Percentiles rank a stretch among this genome's conserved stretches.
Conservation (phyloP, 1,140 invertebrate species). For the Lucilia sericata region DNA sequence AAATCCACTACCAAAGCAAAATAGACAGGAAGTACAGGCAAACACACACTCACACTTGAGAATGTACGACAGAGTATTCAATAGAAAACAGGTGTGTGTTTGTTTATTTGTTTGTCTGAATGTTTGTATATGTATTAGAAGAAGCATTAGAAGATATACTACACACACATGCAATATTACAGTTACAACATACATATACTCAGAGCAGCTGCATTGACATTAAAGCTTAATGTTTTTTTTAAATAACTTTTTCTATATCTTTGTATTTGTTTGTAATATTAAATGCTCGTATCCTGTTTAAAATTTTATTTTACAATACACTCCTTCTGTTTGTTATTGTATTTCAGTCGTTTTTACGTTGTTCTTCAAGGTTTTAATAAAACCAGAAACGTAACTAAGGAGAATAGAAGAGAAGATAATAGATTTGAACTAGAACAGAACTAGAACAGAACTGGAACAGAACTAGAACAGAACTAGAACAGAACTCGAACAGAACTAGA, state of each 20-base stretch:
- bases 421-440: no score
- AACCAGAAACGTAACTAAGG: no score
- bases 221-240: slow-evolving; percentile 5
- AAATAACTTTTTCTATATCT: not conserved
- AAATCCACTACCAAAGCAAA: not conserved
- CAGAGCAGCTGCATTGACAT: slow-evolving; percentile 14
- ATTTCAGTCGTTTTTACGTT: not conserved
- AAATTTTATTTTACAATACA: no score
- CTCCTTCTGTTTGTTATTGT: not conserved
- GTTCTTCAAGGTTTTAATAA: no score
- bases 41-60: not conserved
- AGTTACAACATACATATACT: not conserved
- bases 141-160: not conserved
- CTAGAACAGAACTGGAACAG: no score
- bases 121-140: not conserved
- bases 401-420: no score
- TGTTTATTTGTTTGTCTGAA: not conserved
- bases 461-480: no score
- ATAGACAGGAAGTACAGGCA: not conserved
- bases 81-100: not conserved
- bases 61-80: not conserved
- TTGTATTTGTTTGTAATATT: not conserved
- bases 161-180: slow-evolving; percentile 10
- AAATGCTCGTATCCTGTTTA: no score
- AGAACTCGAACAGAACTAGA: no score